phyloP scores from a whole-genome alignment of 2,888 invertebrate genomes.

The Meta bourneti region DNA sequence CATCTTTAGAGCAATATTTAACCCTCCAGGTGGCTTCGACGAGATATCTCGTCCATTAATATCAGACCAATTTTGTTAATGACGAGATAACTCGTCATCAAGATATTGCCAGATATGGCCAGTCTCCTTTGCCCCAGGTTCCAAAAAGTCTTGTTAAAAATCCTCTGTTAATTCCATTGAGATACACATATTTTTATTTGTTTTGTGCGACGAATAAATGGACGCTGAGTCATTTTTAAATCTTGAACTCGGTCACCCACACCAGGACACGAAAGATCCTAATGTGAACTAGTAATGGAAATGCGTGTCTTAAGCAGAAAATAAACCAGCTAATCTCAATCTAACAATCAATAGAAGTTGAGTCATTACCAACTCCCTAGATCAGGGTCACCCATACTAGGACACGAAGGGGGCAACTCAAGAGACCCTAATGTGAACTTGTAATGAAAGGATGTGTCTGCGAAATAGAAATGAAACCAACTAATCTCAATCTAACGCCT shows the following conservation, averaged over 20 bases:
- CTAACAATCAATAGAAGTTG: neutral
- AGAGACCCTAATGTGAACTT: neutral
- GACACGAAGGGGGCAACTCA: neutral
- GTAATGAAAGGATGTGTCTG: neutral
- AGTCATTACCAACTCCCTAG: neutral
- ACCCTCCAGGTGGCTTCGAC: no score
- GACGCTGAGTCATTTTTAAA: neutral
- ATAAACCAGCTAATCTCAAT: neutral
- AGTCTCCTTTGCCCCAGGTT: no score
- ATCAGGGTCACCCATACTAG: neutral
- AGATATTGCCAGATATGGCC: no score
- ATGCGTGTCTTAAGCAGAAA: neutral
- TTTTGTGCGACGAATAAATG: neutral
- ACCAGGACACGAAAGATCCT: neutral
- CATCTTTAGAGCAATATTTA: no score
- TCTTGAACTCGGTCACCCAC: neutral
- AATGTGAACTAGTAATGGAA: neutral
- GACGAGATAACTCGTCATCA: no score
- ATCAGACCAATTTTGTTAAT: no score
- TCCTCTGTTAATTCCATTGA: no score
- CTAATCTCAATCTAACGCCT: neutral
- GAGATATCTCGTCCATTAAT: no score
- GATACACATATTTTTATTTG: no score
- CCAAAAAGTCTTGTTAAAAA: no score
- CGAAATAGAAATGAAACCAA: neutral